Percentiles rank a stretch among this genome's conserved stretches.
Evolutionary conservation across 2,888 invertebrate species (phyloP).

Genomic region (Geophilus truncorum): DNA sequence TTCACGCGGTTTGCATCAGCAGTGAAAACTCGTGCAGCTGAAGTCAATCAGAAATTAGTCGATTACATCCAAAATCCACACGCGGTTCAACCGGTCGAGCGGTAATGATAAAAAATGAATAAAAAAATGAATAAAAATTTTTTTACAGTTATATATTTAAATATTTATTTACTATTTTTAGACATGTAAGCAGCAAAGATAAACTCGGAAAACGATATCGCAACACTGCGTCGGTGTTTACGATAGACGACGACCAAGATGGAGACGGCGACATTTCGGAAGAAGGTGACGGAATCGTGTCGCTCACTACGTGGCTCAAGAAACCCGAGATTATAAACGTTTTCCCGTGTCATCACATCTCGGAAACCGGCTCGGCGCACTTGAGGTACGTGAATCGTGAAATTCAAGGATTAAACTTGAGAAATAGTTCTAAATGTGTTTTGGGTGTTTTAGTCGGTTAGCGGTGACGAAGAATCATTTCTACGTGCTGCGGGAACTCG

Average conservation of each 20-base stretch:
- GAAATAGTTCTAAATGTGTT: not conserved
- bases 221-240: slow-evolving; percentile 86
- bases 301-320: slow-evolving; percentile 72
- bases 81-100: slow-evolving; percentile 55
- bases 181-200: slow-evolving; percentile 76
- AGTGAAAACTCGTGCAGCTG: slow-evolving; percentile 84
- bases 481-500: slow-evolving; percentile 74
- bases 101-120: slow-evolving; percentile 46
- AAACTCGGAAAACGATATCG: slow-evolving; percentile 79
- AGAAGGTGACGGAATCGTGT: slow-evolving; percentile 63
- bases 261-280: slow-evolving; percentile 44
- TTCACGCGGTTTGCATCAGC: slow-evolving; percentile 53
- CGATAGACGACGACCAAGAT: slow-evolving; percentile 83
- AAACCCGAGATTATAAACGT: slow-evolving; percentile 76
- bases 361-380: slow-evolving; percentile 79
- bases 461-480: slow-evolving; percentile 81
- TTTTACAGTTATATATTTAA: too few species aligned
- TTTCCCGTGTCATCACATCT: slow-evolving; percentile 88
- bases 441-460: slow-evolving; percentile 60
- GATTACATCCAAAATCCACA: slow-evolving; percentile 91
- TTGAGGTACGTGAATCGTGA: slow-evolving; percentile 55
- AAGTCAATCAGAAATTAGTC: slow-evolving; percentile 83
- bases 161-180: slow-evolving; percentile 38
- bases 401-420: not conserved
- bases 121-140: too few species aligned